Conservation (phyloP, 2,888 invertebrate genomes). For the Amphipyra berbera region DNA sequence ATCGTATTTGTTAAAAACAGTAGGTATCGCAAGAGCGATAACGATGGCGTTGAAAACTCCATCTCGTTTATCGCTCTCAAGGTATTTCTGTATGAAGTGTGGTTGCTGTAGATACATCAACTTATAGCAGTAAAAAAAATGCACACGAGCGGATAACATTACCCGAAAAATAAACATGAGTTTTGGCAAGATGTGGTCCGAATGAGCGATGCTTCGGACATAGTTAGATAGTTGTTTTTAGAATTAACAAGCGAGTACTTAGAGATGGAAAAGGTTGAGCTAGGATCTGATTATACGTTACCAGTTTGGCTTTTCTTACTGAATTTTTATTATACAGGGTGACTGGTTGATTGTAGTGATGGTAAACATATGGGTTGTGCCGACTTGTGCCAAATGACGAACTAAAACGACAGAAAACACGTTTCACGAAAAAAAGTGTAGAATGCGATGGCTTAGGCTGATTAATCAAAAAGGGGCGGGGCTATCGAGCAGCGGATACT, state of each 20-base stretch:
- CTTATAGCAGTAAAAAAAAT: neutral
- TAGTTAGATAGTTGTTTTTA: conserved; percentile 17
- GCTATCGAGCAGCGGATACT: too few relatives aligned
- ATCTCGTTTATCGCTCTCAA: neutral
- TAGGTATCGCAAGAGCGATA: neutral
- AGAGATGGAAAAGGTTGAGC: conserved; percentile 19
- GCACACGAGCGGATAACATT: neutral
- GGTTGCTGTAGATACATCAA: neutral
- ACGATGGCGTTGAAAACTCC: neutral
- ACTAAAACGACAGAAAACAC: too few relatives aligned
- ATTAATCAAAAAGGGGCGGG: too few relatives aligned
- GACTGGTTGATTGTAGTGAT: conserved; percentile 16
- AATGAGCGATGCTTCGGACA: conserved; percentile 12
- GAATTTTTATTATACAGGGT: conserved; percentile 7
- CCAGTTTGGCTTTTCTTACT: conserved; percentile 15
- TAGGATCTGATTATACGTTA: conserved; percentile 49
- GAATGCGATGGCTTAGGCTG: too few relatives aligned
- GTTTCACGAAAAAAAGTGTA: too few relatives aligned
- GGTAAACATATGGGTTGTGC: neutral
- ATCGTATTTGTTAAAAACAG: neutral
- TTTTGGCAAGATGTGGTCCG: conserved; percentile 2
- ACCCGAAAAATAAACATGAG: neutral
- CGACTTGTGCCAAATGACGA: too few relatives aligned
- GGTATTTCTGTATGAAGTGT: conserved; percentile 1
- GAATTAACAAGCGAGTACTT: conserved; percentile 18